phyloP scores from a whole-genome alignment of 2,797 vertebrate species.

The Chaetophractus vellerosus region DNA sequence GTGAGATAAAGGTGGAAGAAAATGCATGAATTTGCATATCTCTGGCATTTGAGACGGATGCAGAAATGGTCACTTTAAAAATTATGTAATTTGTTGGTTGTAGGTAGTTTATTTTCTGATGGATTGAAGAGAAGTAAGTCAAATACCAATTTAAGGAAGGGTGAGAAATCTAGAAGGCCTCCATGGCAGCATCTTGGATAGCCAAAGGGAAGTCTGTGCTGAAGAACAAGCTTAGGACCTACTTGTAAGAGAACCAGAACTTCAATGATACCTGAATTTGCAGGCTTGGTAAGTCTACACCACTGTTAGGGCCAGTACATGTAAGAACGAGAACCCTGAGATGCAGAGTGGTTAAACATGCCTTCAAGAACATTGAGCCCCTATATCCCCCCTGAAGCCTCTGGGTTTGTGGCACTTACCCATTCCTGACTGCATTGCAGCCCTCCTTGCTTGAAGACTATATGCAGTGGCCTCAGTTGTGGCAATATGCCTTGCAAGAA shows the following conservation, averaged over 20 bases:
- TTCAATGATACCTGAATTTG: neutral
- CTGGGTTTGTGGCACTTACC: neutral
- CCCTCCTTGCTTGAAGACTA: neutral
- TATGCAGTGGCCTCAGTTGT: neutral
- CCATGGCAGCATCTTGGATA: neutral
- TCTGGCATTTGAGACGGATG: neutral
- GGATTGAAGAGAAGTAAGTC: neutral
- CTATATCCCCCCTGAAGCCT: no score
- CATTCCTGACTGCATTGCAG: neutral
- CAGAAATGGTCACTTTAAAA: neutral
- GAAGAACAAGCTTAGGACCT: neutral
- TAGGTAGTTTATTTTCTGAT: neutral
- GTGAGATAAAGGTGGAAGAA: neutral
- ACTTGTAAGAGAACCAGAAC: neutral
- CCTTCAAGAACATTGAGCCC: neutral
- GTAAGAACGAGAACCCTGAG: neutral
- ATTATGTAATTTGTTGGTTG: neutral
- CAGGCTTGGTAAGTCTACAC: neutral
- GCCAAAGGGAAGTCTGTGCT: neutral
- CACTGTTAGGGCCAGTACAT: neutral
- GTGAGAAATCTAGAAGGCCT: neutral
- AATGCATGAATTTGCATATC: neutral
- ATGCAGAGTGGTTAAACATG: no score
- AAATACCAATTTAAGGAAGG: no score
- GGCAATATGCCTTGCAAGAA: neutral